A percentile compares a stretch with the other conserved stretches of the same genome.
phyloP scores from a whole-genome alignment of 2,113 vertebrate genomes.

The Callithrix jacchus region DNA sequence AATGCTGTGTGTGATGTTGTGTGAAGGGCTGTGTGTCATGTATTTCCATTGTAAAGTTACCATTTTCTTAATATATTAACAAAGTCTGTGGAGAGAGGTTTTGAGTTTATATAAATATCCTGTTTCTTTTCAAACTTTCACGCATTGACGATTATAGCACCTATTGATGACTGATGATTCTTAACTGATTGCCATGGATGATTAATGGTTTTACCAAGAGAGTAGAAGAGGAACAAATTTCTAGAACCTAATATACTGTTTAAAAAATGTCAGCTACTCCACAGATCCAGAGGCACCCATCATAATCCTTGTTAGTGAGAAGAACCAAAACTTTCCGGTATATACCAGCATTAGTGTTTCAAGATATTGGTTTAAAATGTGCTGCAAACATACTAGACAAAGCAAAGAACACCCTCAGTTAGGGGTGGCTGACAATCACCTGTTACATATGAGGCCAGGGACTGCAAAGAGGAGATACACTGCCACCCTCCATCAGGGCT shows the following conservation, averaged over 20 bases:
- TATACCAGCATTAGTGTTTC: background rate
- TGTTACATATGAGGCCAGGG: background rate
- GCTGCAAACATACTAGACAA: background rate
- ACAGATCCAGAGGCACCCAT: background rate
- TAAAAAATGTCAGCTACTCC: background rate
- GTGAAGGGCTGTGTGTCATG: too few relatives aligned
- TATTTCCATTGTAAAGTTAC: too few relatives aligned
- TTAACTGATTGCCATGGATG: too few relatives aligned
- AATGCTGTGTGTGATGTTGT: too few relatives aligned
- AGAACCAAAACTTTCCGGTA: background rate
- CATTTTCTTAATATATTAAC: too few relatives aligned
- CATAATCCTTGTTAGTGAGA: background rate
- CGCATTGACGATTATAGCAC: too few relatives aligned
- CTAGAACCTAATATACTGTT: background rate
- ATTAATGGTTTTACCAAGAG: background rate
- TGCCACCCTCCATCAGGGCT: background rate
- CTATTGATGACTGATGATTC: too few relatives aligned
- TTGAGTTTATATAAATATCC: too few relatives aligned
- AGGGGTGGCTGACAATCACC: background rate
- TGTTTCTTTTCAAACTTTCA: too few relatives aligned
- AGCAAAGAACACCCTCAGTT: background rate
- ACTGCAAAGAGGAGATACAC: background rate
- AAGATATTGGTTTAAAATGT: constrained; percentile 6
- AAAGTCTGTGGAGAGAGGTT: too few relatives aligned
- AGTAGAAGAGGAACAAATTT: background rate